These are phyloP conservation scores for Galaxias olidus DNA, from an alignment of 2,797 vertebrate genomes.

Conservation along the genomic window DNA sequence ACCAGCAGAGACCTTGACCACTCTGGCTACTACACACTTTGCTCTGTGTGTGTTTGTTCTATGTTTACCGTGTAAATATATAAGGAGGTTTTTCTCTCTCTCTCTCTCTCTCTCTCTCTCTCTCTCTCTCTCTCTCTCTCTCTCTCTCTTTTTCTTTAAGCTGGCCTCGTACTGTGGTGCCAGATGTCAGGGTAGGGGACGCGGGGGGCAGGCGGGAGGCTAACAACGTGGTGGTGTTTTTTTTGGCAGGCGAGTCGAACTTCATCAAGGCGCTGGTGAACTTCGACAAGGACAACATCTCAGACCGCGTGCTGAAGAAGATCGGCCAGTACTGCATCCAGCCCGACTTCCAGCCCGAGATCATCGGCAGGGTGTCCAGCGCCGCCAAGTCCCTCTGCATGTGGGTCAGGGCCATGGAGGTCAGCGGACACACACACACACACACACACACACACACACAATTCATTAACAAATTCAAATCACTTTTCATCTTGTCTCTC, in stretches of 20 bases:
- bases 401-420: slow-evolving; percentile 95
- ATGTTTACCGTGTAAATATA: too few species aligned
- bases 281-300: slow-evolving; percentile 91
- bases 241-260: slow-evolving; percentile 80
- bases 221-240: not conserved
- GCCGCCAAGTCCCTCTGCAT: slow-evolving; percentile 92
- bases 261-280: slow-evolving; percentile 89
- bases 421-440: too few species aligned
- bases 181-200: not conserved
- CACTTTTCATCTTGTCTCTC: too few species aligned
- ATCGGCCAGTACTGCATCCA: slow-evolving; percentile 82
- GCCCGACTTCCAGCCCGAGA: slow-evolving; percentile 85
- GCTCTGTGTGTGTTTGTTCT: too few species aligned
- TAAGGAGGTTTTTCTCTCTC: too few species aligned
- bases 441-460: not conserved
- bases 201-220: not conserved
- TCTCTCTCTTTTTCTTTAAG: too few species aligned
- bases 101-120: too few species aligned
- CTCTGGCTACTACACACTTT: too few species aligned
- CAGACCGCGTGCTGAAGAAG: slow-evolving; percentile 85
- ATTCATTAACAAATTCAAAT: not conserved
- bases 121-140: too few species aligned
- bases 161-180: too few species aligned
- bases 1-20: not conserved
- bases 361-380: slow-evolving; percentile 85